Evolutionary conservation across 2,888 invertebrate genomes (phyloP), one percentile per base, ranked within the genome.

Genomic region (Cataglyphis livida): DNA sequence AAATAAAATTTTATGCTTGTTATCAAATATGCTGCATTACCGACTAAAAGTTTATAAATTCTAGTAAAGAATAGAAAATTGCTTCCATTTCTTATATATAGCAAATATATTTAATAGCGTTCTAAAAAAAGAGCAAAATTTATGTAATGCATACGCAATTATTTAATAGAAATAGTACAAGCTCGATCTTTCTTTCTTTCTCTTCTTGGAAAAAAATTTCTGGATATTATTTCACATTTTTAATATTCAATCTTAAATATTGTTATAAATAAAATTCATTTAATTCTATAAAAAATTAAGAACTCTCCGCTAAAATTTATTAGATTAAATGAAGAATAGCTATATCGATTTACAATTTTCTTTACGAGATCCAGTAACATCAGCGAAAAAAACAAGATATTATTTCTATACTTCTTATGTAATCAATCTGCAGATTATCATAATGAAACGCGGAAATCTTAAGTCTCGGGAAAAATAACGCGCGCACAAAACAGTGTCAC

Each of bases 1-100:
- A 68, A 68, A 68, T 21, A 41, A 78, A 57, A 41, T 57, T 78
- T 68, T 68, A 68, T 68, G 68, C 5, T 7, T 28, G 12, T 35
- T 66, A 21, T 32, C 10, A 18, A 54, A 15, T 32, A 21, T 7
- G 21, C 21, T 7, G 41, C 35, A 44, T 41, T n/a, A 54, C n/a
- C 12, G 9, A 9, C 25, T 18, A 32, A 25, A 51, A 48, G n/a
- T 18, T 18, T 62, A 18, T 51, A 73, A 74, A 44, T 41, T 21
- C 32, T 44, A 35, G 1, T 35, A 74, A 48, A 21, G 10, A 35
- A 48, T 57, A 28, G 28, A 28, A 28, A 28, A 28, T 38, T 28
- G 12, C n/a, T 73, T 28, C 6, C n/a, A 15, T 62, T 44, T 57
- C 12, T 48, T 21, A 12, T 3, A 38, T 1, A 41, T 59, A 71